These are phyloP conservation scores for Phalloptychus januarius DNA, from an alignment of 2,797 vertebrate species.

Conservation along the genomic window DNA sequence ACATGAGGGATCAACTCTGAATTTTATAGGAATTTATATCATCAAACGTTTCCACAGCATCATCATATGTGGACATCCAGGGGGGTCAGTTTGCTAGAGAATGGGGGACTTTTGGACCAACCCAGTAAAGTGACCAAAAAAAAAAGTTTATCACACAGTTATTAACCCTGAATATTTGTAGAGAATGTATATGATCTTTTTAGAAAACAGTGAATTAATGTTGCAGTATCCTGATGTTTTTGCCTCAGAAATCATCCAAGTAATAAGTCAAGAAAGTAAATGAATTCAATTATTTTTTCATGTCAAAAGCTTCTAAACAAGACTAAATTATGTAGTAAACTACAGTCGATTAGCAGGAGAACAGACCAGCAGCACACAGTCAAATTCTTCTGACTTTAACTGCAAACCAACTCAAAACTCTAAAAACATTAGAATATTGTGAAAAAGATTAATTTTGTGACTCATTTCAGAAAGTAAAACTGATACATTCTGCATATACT, in stretches of 20 bases:
- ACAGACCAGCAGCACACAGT: background rate
- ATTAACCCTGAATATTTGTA: background rate
- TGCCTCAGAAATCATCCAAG: background rate
- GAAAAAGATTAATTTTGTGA: background rate
- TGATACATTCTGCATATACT: background rate
- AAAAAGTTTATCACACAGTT: background rate
- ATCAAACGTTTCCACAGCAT: background rate
- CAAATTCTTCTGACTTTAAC: too few species aligned
- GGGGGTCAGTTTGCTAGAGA: background rate
- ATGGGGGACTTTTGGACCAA: background rate
- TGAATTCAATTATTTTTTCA: background rate
- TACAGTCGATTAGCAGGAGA: background rate
- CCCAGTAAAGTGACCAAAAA: background rate
- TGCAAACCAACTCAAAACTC: background rate
- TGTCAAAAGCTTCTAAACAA: background rate
- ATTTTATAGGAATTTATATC: background rate
- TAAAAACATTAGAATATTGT: background rate
- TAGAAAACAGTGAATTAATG: background rate
- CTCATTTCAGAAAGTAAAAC: background rate
- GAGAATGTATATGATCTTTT: background rate
- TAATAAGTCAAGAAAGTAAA: too few species aligned
- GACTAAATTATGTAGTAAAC: background rate
- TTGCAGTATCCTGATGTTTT: background rate
- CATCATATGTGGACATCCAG: background rate
- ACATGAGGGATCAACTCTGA: background rate